Percentiles rank a stretch among this genome's conserved stretches.
These are phyloP conservation scores for Gorsachius magnificus DNA, from an alignment of 2,797 vertebrate species.

Conservation along the genomic window DNA sequence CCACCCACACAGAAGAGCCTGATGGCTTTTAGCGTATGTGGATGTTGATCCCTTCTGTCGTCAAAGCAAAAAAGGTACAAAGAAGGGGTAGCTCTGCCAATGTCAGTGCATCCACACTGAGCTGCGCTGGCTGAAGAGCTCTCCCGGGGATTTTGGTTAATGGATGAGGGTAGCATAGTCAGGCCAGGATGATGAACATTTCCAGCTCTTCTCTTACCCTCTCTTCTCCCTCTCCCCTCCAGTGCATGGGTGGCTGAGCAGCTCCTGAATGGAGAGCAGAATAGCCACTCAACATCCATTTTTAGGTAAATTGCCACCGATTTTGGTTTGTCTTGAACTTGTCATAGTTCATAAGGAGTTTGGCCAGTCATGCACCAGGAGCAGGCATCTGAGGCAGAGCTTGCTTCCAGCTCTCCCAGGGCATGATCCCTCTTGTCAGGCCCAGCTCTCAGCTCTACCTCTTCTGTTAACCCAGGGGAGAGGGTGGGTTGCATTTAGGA, in stretches of 20 bases:
- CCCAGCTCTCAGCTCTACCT: background rate
- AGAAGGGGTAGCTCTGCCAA: background rate
- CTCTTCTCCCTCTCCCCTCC: background rate
- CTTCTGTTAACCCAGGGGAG: background rate
- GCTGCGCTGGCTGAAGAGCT: background rate
- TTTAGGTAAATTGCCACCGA: background rate
- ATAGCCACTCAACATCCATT: background rate
- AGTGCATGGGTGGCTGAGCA: background rate
- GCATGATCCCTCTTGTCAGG: fast-evolving
- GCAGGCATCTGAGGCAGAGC: background rate
- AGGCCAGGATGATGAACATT: background rate
- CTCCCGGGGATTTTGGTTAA: background rate
- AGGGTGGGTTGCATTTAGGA: background rate
- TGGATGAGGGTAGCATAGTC: background rate
- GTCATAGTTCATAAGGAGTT: background rate
- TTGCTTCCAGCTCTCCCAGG: background rate
- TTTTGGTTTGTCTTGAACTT: background rate
- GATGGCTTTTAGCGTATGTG: background rate
- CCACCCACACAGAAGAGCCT: background rate
- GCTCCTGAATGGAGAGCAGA: background rate
- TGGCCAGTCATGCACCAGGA: background rate
- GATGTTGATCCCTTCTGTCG: background rate
- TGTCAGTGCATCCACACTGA: background rate
- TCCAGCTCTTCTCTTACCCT: background rate
- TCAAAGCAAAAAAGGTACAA: background rate